These are phyloP conservation scores for Patagioenas fasciata DNA, from an alignment of 2,113 vertebrate genomes.

Conservation along the genomic window DNA sequence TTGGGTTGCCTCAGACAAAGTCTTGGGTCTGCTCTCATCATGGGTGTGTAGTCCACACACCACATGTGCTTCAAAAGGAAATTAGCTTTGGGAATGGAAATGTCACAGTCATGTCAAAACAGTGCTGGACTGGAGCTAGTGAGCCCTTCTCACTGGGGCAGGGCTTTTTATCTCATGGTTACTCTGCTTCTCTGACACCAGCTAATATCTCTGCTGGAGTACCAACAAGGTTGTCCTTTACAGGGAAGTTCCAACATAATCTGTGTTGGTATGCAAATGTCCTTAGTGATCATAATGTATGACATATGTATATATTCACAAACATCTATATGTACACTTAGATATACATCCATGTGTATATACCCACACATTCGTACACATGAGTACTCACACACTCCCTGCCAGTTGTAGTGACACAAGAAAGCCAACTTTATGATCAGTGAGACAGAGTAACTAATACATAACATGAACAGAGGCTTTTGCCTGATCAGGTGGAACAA, in stretches of 20 bases:
- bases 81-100: not conserved
- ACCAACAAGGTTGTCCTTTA: not conserved
- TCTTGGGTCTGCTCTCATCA: not conserved
- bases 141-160: not conserved
- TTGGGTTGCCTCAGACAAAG: not conserved
- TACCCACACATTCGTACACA: not conserved
- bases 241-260: not conserved
- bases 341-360: not conserved
- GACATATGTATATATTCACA: not conserved
- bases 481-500: not conserved
- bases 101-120: not conserved
- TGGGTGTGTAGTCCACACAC: not conserved
- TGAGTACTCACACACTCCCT: rapidly evolving
- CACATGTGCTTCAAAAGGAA: not conserved
- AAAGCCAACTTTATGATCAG: not conserved
- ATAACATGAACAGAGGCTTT: not conserved
- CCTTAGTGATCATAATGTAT: not conserved
- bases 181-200: not conserved
- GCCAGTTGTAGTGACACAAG: not conserved
- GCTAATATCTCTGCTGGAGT: not conserved
- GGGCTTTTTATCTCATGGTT: not conserved
- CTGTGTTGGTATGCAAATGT: not conserved
- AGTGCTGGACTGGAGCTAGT: not conserved
- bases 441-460: not conserved
- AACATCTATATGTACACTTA: not conserved